Evolutionary conservation across 2,797 vertebrate species (phyloP), one percentile per base, ranked within the genome.

Genomic region (Capromys pilorides): DNA sequence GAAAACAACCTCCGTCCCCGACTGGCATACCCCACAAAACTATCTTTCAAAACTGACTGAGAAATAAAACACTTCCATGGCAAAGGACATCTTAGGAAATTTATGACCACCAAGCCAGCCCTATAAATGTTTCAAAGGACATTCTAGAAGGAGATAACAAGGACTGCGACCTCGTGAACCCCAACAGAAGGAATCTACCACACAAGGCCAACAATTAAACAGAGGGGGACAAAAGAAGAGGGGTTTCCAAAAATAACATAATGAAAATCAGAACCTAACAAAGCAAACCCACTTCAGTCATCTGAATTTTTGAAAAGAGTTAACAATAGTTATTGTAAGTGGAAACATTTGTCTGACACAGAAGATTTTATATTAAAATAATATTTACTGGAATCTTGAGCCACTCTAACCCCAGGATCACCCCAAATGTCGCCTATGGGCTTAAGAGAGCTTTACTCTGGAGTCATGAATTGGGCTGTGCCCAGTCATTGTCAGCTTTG

Each of bases 231-330:
- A 24, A 61, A 61, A 12, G 11, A 59, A 24, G 59, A 61, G 22
- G 59, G 59, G 22, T 7, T 24, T 22, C 59, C 59, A 61, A 88
- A 86, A 82, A 36, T 24, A 87, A 88, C 36, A 57, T 73, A 88
- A 28, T 41, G 49, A 83, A 86, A 36, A 51, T 86, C 18, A 61
- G 89, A 88, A 67, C 8, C 24, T 51, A 19, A 67, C 33, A 69
- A 69, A 81, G 18, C 14, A 61, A 92, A 61, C 10, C 11, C 2
- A 94, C 66, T 69, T 81, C 22, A 79, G 19, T 59, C 28, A 73
- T 79, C 54, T 85, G 86, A 81, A 92, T 26, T 94, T 67, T 89
- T 21, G 8, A 67, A 51, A 84, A 57, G 26, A 83, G 57, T 86
- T 80, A 77, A 77, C 2, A 62, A 51, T 77, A 41, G n/a, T 82